Percentiles rank a stretch among this genome's conserved stretches.
phyloP scores from a whole-genome alignment of 2,888 invertebrate species.

The Apomyelois bistriatella region DNA sequence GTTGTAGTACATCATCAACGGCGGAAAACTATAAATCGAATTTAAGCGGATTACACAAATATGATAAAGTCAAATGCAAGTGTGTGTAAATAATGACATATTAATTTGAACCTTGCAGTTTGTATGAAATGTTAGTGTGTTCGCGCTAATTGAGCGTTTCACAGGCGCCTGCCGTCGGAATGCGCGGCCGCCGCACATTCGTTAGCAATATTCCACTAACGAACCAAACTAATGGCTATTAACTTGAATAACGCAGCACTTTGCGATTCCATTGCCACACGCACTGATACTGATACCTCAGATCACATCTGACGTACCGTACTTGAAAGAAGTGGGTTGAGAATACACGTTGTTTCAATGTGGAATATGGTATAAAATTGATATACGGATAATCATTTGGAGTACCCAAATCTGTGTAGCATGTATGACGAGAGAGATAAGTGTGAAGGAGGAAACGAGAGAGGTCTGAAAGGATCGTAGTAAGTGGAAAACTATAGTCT shows the following conservation, averaged over 20 bases:
- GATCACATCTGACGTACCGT: not conserved
- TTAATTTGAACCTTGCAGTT: conserved; percentile 48
- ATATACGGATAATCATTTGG: too few relatives aligned
- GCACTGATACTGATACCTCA: conserved; percentile 45
- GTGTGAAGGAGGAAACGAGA: too few relatives aligned
- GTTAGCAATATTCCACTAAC: conserved; percentile 79
- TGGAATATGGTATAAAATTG: too few relatives aligned
- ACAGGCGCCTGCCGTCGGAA: conserved; percentile 48
- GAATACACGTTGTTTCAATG: too few relatives aligned
- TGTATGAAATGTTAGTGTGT: conserved; percentile 48
- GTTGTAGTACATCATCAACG: too few relatives aligned
- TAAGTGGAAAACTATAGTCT: too few relatives aligned
- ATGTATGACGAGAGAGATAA: too few relatives aligned
- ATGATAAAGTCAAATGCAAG: not conserved
- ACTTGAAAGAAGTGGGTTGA: not conserved
- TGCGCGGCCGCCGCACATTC: conserved; percentile 65
- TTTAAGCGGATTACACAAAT: not conserved
- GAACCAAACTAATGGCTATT: conserved; percentile 78
- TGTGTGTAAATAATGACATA: conserved; percentile 21
- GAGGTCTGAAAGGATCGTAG: too few relatives aligned
- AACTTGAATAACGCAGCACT: conserved; percentile 76
- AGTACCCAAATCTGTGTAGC: too few relatives aligned
- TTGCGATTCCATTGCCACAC: conserved; percentile 57
- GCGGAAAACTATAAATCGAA: too few relatives aligned
- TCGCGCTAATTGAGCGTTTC: conserved; percentile 71